phyloP scores from a whole-genome alignment of 2,797 vertebrate genomes.

The Hybognathus amarus region DNA sequence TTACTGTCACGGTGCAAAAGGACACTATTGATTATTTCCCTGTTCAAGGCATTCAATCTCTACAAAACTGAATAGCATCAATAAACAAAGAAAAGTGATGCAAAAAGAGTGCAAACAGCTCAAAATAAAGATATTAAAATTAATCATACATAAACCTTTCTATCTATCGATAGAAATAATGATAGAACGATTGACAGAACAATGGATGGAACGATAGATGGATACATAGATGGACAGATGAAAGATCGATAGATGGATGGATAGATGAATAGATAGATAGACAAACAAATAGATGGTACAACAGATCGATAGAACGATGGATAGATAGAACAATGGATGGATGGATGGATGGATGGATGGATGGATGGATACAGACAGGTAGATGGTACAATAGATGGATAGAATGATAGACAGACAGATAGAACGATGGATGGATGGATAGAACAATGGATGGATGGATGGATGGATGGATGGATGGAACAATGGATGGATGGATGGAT shows the following conservation, averaged over 20 bases:
- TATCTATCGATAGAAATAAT: neutral
- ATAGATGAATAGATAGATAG: neutral
- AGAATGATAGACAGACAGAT: no score
- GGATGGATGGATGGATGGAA: no score
- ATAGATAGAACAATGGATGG: neutral
- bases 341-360: neutral
- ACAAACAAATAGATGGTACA: no score
- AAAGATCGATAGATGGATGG: no score
- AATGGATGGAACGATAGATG: accelerated
- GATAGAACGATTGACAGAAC: no score
- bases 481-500: no score
- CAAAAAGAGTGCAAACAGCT: neutral
- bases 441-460: no score
- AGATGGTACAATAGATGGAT: no score
- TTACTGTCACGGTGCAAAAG: neutral
- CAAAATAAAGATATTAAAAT: neutral
- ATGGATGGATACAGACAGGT: no score
- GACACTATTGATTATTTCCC: slow-evolving; percentile 7
- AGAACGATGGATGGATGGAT: no score
- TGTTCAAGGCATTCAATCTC: neutral
- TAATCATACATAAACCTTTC: neutral
- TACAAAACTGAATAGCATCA: neutral
- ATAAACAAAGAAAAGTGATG: neutral
- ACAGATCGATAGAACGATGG: neutral
- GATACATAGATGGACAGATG: no score